Evolutionary conservation across 35 echinoderm and acorn worm species (phyloP), one percentile per base, ranked within the genome.

Genomic region (Chiridota heheva): DNA sequence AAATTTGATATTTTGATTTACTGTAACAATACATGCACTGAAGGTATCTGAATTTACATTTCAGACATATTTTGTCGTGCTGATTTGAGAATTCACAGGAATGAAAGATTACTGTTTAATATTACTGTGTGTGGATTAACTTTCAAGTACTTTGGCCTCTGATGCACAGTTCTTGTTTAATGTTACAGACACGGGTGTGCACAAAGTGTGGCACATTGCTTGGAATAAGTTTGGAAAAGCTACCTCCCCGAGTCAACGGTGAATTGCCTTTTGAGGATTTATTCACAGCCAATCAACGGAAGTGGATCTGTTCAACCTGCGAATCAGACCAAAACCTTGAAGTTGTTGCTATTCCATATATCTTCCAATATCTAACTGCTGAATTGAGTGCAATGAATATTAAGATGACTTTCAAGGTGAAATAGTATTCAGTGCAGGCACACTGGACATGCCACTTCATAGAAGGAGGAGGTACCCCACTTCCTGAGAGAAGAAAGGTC

Each of bases 321-420:
- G 44, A 88, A 7, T 88, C 95, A 28, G 49, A 71, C 2, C 73
- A 92, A 37, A 45, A 86, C 37, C 64, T 98, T 31, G 80, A 91
- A 44, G 58, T 78, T 10, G 80, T 98, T 3, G 51, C 85, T 31
- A 70, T 98, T 29, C 95, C 95, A 0, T 98, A 98, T 66, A 89
- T 98, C 44, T 98, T 98, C 80, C 70, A 86, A 42, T 91, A 91
- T 73, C 75, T 98, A 0, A 84, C 92, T 1, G 95, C 95, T 68
- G 95, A 98, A 58, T 48, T 98, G 17, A 56, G 81, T 44, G 95
- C 95, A 18, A 98, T 98, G 95, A 98, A 91, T 46, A 86, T 98
- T 8, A 98, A 98, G 76, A 91, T 79, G 35, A 87, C 80, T 31
- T 41, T 97, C 20, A 78, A 84, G 13, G 88, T 91, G 1, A 97